Evolutionary conservation across 2,797 vertebrate species (phyloP).

Genomic region (Phaenicophaeus curvirostris): DNA sequence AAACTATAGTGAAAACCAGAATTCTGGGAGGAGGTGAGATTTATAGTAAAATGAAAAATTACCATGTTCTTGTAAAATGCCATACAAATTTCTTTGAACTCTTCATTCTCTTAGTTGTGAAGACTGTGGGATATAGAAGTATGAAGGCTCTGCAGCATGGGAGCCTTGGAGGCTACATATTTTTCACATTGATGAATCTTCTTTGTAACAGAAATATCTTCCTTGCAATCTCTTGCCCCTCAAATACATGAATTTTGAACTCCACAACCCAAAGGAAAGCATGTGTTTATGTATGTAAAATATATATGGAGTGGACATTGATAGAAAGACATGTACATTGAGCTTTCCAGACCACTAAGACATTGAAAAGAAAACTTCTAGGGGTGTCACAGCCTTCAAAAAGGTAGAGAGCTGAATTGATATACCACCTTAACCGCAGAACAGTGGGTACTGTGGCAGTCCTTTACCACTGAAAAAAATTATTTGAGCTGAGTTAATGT

Average conservation of each 20-base stretch:
- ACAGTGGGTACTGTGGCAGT: not conserved
- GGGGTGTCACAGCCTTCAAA: fast-evolving
- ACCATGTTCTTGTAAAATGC: fast-evolving
- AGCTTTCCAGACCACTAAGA: not conserved
- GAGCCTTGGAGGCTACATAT: not conserved
- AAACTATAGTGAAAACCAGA: not conserved
- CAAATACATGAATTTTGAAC: not conserved
- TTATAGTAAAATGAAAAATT: not conserved
- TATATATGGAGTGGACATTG: not conserved
- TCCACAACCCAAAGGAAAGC: not conserved
- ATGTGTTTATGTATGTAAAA: fast-evolving
- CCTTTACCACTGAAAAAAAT: not conserved
- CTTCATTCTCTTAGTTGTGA: not conserved
- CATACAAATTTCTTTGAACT: not conserved
- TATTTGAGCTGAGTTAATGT: not conserved
- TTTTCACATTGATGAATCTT: not conserved
- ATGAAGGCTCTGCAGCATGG: too few relatives aligned
- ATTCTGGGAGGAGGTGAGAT: not conserved
- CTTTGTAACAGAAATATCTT: not conserved
- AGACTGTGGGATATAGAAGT: too few relatives aligned
- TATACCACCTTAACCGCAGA: not conserved
- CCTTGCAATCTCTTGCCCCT: not conserved
- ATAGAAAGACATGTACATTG: not conserved
- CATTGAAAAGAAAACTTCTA: not conserved
- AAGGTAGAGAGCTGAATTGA: not conserved